These are phyloP conservation scores for Sialia sialis DNA, from an alignment of 2,113 vertebrate species.

Conservation along the genomic window DNA sequence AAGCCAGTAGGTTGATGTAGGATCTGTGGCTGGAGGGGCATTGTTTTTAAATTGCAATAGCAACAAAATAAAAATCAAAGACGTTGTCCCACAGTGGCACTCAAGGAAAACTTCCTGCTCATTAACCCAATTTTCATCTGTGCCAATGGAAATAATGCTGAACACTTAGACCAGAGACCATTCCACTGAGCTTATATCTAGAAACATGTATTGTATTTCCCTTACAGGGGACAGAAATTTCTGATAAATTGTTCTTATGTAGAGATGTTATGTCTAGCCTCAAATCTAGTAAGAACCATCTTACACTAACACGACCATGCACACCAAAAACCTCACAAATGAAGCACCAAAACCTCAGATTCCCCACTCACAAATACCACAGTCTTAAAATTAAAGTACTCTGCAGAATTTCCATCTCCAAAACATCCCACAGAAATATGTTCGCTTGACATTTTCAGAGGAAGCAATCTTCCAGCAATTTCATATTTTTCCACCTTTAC, in stretches of 20 bases:
- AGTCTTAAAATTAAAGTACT: neutral
- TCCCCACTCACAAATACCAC: neutral
- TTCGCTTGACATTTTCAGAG: neutral
- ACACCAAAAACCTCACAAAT: neutral
- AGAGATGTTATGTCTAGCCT: neutral
- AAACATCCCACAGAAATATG: neutral
- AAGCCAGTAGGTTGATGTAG: neutral
- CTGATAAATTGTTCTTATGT: neutral
- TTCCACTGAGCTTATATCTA: neutral
- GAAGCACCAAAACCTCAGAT: neutral
- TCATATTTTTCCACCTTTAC: neutral
- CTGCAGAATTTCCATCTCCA: neutral
- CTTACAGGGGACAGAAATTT: neutral
- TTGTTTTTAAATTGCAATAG: neutral
- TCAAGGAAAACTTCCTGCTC: neutral
- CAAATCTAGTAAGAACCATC: neutral
- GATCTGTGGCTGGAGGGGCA: fast-evolving
- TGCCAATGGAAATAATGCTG: neutral
- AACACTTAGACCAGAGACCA: neutral
- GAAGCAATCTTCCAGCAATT: neutral
- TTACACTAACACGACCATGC: neutral
- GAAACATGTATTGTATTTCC: neutral
- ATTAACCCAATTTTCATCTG: neutral
- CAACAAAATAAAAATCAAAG: neutral
- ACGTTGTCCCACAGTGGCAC: neutral